Conservation (phyloP, 1,140 invertebrate genomes). For the Hesperophylax magnus region DNA sequence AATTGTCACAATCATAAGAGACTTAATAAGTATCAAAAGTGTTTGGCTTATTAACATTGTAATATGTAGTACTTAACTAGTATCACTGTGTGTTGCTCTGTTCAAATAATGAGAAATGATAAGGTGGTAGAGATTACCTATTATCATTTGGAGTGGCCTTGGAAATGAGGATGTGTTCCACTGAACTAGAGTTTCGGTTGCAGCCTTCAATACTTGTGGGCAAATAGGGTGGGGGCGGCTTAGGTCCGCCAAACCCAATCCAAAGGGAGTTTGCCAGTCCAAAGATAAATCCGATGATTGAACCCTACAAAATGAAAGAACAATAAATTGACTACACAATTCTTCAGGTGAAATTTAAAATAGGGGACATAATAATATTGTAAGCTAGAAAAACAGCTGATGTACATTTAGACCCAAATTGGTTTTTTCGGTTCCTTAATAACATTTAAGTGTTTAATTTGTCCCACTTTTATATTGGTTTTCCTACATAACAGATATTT, state of each 20-base stretch:
- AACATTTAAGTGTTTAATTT: not conserved
- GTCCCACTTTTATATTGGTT: not conserved
- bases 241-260: conserved; percentile 89
- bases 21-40: not conserved
- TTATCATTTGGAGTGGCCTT: conserved; percentile 40
- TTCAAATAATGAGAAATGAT: not conserved
- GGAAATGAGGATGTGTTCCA: not conserved
- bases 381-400: not conserved
- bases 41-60: not conserved
- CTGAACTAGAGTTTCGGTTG: conserved; percentile 49
- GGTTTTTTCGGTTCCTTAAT: no score
- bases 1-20: no score
- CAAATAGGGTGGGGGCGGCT: conserved; percentile 73
- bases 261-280: conserved; percentile 83
- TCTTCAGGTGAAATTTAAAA: not conserved
- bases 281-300: conserved; percentile 74
- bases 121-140: not conserved
- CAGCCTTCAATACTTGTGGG: conserved; percentile 75
- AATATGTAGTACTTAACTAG: not conserved
- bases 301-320: conserved; percentile 70
- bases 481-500: not conserved
- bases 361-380: not conserved
- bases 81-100: not conserved
- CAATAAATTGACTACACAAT: not conserved
- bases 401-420: not conserved